Percentiles rank a stretch among this genome's conserved stretches.
phyloP scores from a whole-genome alignment of 2,888 invertebrate species.

The Orchestes rusci region DNA sequence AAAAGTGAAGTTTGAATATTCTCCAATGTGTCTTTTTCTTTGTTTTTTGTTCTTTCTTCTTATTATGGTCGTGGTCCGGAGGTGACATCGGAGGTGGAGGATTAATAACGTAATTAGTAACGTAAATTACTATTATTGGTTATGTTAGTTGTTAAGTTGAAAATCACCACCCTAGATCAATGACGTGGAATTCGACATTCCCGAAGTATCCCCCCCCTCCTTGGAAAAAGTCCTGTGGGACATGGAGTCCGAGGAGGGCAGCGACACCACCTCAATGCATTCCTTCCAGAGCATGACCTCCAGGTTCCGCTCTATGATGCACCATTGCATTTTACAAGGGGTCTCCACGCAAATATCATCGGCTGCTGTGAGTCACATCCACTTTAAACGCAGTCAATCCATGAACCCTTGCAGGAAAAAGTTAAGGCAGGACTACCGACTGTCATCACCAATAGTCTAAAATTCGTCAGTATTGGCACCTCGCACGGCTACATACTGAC shows the following conservation, averaged over 20 bases:
- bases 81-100: too few relatives aligned
- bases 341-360: conserved; percentile 83
- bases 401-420: conserved; percentile 55
- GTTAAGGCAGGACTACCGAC: conserved; percentile 86
- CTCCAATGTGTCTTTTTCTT: too few relatives aligned
- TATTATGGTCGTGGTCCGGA: too few relatives aligned
- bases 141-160: too few relatives aligned
- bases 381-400: background rate
- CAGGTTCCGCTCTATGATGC: conserved; percentile 58
- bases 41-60: too few relatives aligned
- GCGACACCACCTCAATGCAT: conserved; percentile 49
- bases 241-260: conserved; percentile 58
- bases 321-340: conserved; percentile 77
- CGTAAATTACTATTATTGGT: too few relatives aligned
- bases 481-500: conserved; percentile 87
- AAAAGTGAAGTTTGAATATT: too few relatives aligned
- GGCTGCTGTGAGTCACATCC: conserved; percentile 64
- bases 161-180: too few relatives aligned
- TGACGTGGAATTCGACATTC: conserved; percentile 73
- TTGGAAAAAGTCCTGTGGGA: conserved; percentile 78
- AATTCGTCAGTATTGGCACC: conserved; percentile 85
- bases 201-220: conserved; percentile 67
- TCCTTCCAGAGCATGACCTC: conserved; percentile 46
- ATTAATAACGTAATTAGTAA: too few relatives aligned
- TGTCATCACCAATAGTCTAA: conserved; percentile 67